phyloP scores from a whole-genome alignment of 2,797 vertebrate species.

The Sebastiscus tertius region DNA sequence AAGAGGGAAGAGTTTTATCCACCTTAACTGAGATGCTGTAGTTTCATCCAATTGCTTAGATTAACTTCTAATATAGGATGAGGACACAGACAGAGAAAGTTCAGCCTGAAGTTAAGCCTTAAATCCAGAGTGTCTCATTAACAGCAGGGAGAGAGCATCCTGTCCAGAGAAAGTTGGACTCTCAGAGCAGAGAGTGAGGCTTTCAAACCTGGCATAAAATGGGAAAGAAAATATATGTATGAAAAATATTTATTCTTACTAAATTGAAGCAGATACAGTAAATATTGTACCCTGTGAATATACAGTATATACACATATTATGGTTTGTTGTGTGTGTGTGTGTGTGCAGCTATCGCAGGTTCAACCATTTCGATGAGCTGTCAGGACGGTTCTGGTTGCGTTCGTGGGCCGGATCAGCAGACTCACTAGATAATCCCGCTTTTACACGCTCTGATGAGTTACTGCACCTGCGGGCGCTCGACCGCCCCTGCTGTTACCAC shows the following conservation, averaged over 20 bases:
- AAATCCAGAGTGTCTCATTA: conserved; percentile 5
- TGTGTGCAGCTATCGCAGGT: conserved; percentile 86
- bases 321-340: conserved; percentile 19
- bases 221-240: not conserved
- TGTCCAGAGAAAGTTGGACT: not conserved
- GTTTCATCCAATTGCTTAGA: not conserved
- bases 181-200: not conserved
- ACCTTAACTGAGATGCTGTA: not conserved
- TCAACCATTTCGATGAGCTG: conserved; percentile 92
- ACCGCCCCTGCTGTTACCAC: conserved; percentile 86
- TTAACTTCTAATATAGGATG: not conserved
- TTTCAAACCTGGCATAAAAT: not conserved
- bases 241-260: not conserved
- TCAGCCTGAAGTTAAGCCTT: conserved; percentile 6
- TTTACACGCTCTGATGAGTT: conserved; percentile 90
- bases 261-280: not conserved
- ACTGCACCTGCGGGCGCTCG: conserved; percentile 86
- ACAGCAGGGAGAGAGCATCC: not conserved
- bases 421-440: conserved; percentile 89
- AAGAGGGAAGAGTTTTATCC: not conserved
- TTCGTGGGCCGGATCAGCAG: conserved; percentile 85
- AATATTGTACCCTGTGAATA: not conserved
- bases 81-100: not conserved
- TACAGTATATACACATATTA: not conserved
- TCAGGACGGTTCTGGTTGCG: conserved; percentile 88